phyloP scores from a whole-genome alignment of 2,113 vertebrate genomes.

The Ctenodactylus gundi region DNA sequence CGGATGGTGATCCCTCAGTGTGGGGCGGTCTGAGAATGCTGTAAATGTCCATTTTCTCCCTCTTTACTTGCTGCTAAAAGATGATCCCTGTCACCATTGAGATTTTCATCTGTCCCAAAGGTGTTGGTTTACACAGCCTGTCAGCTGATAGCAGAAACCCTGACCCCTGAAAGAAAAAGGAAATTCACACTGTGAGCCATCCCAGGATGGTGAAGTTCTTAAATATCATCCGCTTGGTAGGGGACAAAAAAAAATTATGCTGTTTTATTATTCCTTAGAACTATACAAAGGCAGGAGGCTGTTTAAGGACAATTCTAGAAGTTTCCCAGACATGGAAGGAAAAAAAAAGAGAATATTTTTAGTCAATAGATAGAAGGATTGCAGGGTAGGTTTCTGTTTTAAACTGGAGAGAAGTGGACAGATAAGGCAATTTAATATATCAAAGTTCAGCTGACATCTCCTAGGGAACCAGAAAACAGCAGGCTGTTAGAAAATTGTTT shows the following conservation, averaged over 20 bases:
- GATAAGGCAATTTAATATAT: slow-evolving; percentile 60
- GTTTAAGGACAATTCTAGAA: slow-evolving; percentile 70
- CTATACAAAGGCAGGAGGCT: slow-evolving; percentile 71
- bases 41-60: slow-evolving; percentile 27
- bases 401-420: slow-evolving; percentile 60
- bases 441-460: slow-evolving; percentile 50
- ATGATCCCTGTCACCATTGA: slow-evolving; percentile 70
- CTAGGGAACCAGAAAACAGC: slow-evolving; percentile 69
- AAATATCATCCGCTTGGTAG: slow-evolving; percentile 64
- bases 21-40: neutral
- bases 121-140: slow-evolving; percentile 75
- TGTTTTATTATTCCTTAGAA: slow-evolving; percentile 72
- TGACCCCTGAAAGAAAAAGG: slow-evolving; percentile 72
- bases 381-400: slow-evolving; percentile 71
- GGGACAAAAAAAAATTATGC: slow-evolving; percentile 38
- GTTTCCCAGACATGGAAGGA: slow-evolving; percentile 56
- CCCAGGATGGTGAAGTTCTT: slow-evolving; percentile 66
- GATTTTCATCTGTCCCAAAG: slow-evolving; percentile 70
- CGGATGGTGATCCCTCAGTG: slow-evolving; percentile 45
- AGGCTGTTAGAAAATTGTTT: slow-evolving; percentile 69
- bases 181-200: slow-evolving; percentile 70
- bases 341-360: slow-evolving; percentile 58
- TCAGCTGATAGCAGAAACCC: slow-evolving; percentile 76
- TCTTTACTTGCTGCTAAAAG: slow-evolving; percentile 68
- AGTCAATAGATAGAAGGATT: slow-evolving; percentile 45